These are phyloP conservation scores for Myotis brandtii DNA, from an alignment of 2,113 vertebrate species.

Conservation along the genomic window DNA sequence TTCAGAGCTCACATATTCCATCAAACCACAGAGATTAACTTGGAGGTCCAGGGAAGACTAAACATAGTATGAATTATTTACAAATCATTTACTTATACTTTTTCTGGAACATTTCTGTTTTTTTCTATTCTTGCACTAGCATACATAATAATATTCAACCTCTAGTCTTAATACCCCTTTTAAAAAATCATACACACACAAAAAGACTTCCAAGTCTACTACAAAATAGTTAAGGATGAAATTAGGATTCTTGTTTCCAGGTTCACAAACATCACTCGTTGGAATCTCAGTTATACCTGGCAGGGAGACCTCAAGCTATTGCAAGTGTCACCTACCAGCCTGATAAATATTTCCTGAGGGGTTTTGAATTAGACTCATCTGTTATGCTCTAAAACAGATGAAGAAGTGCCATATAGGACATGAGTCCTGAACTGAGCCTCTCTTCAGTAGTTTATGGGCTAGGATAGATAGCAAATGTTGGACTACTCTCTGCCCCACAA, in stretches of 20 bases:
- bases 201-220: not conserved
- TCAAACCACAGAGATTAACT: not conserved
- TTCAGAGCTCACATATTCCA: slow-evolving; percentile 9
- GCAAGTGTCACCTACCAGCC: not conserved
- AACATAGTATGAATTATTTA: not conserved
- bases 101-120: not conserved
- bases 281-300: not conserved
- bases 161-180: not conserved
- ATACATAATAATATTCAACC: not conserved
- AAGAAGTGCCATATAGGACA: not conserved
- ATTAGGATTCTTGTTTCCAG: not conserved
- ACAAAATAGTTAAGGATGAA: not conserved
- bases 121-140: not conserved
- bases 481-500: accelerated
- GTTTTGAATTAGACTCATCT: not conserved
- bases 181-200: not conserved
- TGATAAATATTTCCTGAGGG: not conserved
- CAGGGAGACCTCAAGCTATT: not conserved
- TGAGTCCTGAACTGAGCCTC: not conserved
- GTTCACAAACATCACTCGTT: not conserved
- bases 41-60: not conserved
- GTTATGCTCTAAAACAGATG: not conserved
- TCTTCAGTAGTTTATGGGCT: not conserved
- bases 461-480: not conserved
- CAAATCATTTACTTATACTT: not conserved